Evolutionary conservation across 2,113 vertebrate genomes (phyloP), one percentile per base, ranked within the genome.

Genomic region (Odontesthes bonariensis): DNA sequence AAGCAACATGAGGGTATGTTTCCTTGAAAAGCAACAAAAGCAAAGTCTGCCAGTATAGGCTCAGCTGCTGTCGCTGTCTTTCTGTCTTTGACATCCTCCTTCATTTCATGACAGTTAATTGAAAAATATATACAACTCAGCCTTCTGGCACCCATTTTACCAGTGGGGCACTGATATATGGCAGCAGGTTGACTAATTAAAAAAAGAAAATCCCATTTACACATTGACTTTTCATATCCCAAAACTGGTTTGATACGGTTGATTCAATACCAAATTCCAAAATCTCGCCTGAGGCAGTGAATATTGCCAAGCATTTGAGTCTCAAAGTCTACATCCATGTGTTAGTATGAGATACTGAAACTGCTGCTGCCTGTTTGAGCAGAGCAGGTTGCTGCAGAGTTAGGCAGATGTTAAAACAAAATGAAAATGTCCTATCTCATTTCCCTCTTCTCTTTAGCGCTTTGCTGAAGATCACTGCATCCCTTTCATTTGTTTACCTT

Each of bases 381-480:
- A 52, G 73, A 87, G 78, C 68, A 63, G 58, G 77, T 32, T 79
- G 75, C 38, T 10, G 75, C 56, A 63, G 60, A 75, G 75, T 78
- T 38, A 82, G 63, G 83, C 81, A 83, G 77, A 86, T 88, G 86
- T 73, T 77, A 38, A 70, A 77, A 66, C 83, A 74, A 86, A 92
- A 91, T 91, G 75, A 90, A 88, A 78, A 84, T 84, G 91, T 90
- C 88, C 72, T 61, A 33, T 87, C 77, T 90, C 44, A 75, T 89
- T 90, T 84, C 74, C 66, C 62, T 56, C 53, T 62, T 69, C 63
- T 81, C 54, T 67, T 68, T 57, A 64, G 17, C 66, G 64, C 55
- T 60, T 64, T 20, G 13, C 57, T 55, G 54, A 59, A 35, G 57
- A 79, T 75, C 79, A 52, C 54, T 33, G 19, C 56, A 63, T 77